phyloP scores from a whole-genome alignment of 2,113 vertebrate genomes.

The Nothocercus nigrocapillus region DNA sequence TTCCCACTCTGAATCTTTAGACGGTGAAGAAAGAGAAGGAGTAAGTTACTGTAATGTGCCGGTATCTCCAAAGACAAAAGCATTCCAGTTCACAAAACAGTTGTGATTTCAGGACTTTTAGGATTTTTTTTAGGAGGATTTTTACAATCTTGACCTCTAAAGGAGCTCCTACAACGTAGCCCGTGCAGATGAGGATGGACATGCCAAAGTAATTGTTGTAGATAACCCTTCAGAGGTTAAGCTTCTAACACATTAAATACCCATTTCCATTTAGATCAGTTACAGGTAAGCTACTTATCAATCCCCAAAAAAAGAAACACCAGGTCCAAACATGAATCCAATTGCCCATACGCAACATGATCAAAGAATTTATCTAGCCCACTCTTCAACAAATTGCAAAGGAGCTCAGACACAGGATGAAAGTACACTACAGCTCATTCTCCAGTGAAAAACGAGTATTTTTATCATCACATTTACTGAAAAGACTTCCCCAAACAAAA shows the following conservation, averaged over 20 bases:
- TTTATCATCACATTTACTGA: not conserved
- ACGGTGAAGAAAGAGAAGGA: conserved; percentile 53
- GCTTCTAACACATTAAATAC: not conserved
- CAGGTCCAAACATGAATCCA: not conserved
- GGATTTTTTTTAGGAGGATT: too few relatives aligned
- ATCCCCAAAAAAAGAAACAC: not conserved
- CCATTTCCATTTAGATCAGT: not conserved
- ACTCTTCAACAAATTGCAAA: not conserved
- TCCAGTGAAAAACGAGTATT: not conserved
- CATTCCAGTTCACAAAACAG: not conserved
- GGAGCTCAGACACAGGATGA: not conserved
- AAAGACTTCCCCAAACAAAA: not conserved
- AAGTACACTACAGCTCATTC: not conserved
- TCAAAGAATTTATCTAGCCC: not conserved
- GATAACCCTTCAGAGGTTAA: not conserved
- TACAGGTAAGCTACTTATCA: not conserved
- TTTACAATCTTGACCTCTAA: not conserved
- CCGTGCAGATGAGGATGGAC: not conserved
- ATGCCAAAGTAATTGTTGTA: not conserved
- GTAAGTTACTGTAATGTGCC: not conserved
- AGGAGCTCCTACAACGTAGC: not conserved
- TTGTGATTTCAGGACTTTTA: not conserved
- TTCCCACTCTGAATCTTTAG: conserved; percentile 73
- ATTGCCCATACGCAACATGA: not conserved
- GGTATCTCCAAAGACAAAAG: not conserved